Conservation (phyloP, 2,888 invertebrate genomes). For the Stenoptilia bipunctidactyla region DNA sequence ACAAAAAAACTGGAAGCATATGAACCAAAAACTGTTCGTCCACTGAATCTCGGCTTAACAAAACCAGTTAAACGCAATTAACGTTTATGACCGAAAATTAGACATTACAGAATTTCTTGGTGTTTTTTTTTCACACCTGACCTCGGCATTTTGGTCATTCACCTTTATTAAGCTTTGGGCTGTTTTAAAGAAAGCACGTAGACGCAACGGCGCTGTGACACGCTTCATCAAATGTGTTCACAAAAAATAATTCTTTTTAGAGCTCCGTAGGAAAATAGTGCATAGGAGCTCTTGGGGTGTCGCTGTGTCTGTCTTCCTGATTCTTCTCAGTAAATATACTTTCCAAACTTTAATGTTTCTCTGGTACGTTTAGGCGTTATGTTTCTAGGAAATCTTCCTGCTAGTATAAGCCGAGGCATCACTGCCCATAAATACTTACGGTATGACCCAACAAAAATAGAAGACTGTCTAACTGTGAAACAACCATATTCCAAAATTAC, state of each 20-base stretch:
- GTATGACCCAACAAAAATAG: too few relatives aligned
- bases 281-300: too few relatives aligned
- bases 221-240: slow-evolving; percentile 22
- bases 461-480: too few relatives aligned
- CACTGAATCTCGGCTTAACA: slow-evolving; percentile 18
- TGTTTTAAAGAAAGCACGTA: slow-evolving; percentile 35
- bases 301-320: too few relatives aligned
- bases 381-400: too few relatives aligned
- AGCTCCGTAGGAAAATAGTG: too few relatives aligned
- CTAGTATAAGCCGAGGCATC: too few relatives aligned
- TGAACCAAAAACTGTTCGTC: slow-evolving; percentile 21
- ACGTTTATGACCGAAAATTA: slow-evolving; percentile 51
- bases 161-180: slow-evolving; percentile 27
- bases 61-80: slow-evolving; percentile 38
- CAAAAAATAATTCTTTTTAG: slow-evolving; percentile 2
- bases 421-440: too few relatives aligned
- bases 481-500: too few relatives aligned
- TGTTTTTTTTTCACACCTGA: slow-evolving; percentile 42
- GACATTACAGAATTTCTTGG: slow-evolving; percentile 40
- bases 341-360: too few relatives aligned
- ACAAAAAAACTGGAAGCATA: slow-evolving; percentile 5
- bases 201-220: slow-evolving; percentile 38
- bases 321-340: too few relatives aligned
- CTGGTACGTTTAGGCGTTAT: too few relatives aligned
- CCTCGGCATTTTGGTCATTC: slow-evolving; percentile 43